Evolutionary conservation across 2,888 invertebrate genomes (phyloP), one percentile per base, ranked within the genome.

Genomic region (Amphipoea oculea): DNA sequence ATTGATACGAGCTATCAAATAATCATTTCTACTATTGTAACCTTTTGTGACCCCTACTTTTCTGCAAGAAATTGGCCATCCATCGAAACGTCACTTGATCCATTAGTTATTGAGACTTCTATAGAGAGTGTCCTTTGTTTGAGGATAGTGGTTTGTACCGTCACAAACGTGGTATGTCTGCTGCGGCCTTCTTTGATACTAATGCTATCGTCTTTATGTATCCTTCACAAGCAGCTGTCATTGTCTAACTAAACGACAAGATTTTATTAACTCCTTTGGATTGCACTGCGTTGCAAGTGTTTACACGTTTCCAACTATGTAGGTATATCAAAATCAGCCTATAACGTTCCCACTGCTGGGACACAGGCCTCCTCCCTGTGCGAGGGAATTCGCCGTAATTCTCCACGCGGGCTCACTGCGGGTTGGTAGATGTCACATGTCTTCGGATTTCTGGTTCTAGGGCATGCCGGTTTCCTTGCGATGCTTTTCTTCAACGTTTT

Each of bases 91-190:
- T 65, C 63, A 11, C 48, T 42, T 5, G 48, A 40, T 84, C 29
- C 48, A 78, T 78, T 57, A n/a, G 11, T 81, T 48, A 69, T 62
- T 60, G 63, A n/a, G 51, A 14, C n/a, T 70, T 79, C 57, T 54
- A 45, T 84, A 40, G 36, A 29, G 66, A 66, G 48, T 70, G 4
- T 36, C 36, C 48, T 60, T 29, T 29, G n/a, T 79, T 76, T 60
- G 36, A 42, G n/a, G 36, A 17, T 36, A n/a, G 11, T 62, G 42
- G 29, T 36, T 4, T n/a, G 45, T 74, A 60, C 6, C 54, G 3
- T 11, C 3, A 20, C 20, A 54, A 12, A 63, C 0, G 14, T 4
- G 0, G 11, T 11, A 45, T 63, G 11, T 63, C 14, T 29, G 20
- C 54, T 23, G 45, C 17, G 14, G 14, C 12, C 23, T 29, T 45